phyloP scores from a whole-genome alignment of 2,888 invertebrate genomes.

The Scaptomyza parva region DNA sequence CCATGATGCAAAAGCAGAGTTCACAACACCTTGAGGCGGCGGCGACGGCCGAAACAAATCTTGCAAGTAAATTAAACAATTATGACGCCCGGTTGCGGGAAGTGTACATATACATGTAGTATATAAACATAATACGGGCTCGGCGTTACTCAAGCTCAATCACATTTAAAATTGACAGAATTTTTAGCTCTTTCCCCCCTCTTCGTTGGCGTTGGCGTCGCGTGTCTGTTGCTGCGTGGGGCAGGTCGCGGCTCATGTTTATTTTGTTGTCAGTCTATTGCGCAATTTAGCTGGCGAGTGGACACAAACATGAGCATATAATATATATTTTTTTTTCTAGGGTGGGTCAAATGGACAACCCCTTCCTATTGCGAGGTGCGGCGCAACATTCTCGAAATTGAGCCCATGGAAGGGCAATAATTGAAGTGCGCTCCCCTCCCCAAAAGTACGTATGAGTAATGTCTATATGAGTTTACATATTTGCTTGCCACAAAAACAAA shows the following conservation, averaged over 20 bases:
- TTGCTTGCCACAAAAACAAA: conserved; percentile 22
- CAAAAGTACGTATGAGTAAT: conserved; percentile 27
- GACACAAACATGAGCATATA: conserved; percentile 28
- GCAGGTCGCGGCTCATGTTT: conserved; percentile 69
- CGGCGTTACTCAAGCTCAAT: conserved; percentile 63
- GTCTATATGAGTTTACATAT: conserved; percentile 16
- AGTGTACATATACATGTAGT: neutral
- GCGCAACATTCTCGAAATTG: conserved; percentile 38
- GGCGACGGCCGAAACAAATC: conserved; percentile 31
- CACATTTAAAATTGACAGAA: conserved; percentile 53
- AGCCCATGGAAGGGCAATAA: conserved; percentile 49
- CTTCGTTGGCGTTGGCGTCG: conserved; percentile 33
- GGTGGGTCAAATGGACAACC: conserved; percentile 16
- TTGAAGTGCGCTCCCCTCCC: conserved; percentile 44
- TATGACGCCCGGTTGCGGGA: conserved; percentile 57
- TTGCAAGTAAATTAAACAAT: conserved; percentile 72
- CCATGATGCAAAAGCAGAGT: conserved; percentile 14
- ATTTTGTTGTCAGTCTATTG: conserved; percentile 59
- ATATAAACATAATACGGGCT: conserved; percentile 5
- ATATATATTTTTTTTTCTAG: conserved; percentile 23
- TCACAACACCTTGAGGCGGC: conserved; percentile 53
- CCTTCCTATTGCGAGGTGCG: conserved; percentile 34
- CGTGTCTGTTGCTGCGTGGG: conserved; percentile 73
- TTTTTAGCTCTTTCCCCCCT: conserved; percentile 12
- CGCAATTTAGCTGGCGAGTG: conserved; percentile 48